Base-by-base conservation (phyloP, 2,888 invertebrate genomes). In the Dryocosmus kuriphilus region DNA sequence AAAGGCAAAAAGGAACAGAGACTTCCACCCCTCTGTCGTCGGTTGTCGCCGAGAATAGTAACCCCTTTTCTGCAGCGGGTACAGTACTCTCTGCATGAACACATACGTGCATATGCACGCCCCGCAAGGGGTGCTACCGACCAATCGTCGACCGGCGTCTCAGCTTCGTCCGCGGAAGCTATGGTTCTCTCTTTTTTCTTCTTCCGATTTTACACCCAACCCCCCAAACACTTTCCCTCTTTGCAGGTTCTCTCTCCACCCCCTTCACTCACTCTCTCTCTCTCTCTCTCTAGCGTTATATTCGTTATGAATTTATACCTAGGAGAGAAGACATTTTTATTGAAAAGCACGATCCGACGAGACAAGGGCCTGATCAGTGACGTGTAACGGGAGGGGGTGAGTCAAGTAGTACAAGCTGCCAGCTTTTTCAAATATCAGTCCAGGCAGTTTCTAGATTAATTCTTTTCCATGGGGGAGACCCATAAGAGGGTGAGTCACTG, bases 141-240 rank as follows among this genome's bases (percentile, higher is more conserved):
- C 91, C 91, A 90, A 91, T 90, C 89, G 86, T 82, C 84, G 88
- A 78, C 84, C 85, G 81, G 87, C 86, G 85, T 87, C 87, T 86
- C 86, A 71, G 22, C 27, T 6, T 74, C 63, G 79, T 63, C 76
- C 74, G 76, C 51, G 61, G 74, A 65, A 61, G 74, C 77, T 76
- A 77, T 76, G 74, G 73, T 73, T 76, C 77, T 77, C 76, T 74
- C 16, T 51, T 74, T 35, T 67, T 80, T 65, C 65, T 79, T 75
- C 75, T 75, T 77, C 75, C 30, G 74, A 60, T 57, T 65, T 75
- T 61, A 0, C 61, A 35, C 55, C 38, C 41, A 61, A 32, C 24
- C 57, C 65, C 63, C 62, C 63, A 67, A 32, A 67, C 65, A 61
- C 32, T 61, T 46, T 71, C 27, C 63, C 32, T 57, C 77, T 57